Base-by-base conservation (phyloP, 1,140 invertebrate genomes). In the Spodoptera frugiperda region DNA sequence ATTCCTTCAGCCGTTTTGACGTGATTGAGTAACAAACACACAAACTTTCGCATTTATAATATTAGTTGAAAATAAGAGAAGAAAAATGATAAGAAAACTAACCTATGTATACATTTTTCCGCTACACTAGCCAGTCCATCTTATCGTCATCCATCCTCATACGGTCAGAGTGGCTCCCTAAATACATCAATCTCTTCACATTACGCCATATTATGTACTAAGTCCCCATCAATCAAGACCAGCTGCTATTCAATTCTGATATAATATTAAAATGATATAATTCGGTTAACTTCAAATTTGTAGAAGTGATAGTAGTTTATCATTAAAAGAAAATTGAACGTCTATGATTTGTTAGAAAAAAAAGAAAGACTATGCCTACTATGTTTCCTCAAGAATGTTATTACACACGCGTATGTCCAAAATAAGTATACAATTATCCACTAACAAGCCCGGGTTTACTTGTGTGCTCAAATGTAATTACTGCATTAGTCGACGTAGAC, bases 211-310 rank as follows among this genome's bases (percentile, higher is more conserved):
- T 82, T 86, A 87, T 79, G 77, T 73, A 84, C 76, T 82, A 74
- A 78, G 81, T 79, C 76, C 72, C 57, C 84, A 90, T 90, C 87
- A 87, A 89, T 90, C 88, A 90, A 83, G 63, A 82, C 77, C 86
- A 90, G 84, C 84, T 88, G 88, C 76, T 72, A 71, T 76, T 63
- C 71, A 77, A 63, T 72, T 49, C 49, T 65, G 73, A 70, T 54
- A 68, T 67, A 44, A 61, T 61, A 74, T 78, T 73, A 63, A 25
- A 49, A 65, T 78, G 48, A 72, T 71, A 53, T 65, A 72, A 61
- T 70, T 61, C 53, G 25, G 25, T 53, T 9, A 68, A 53, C 21
- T 68, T 15, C 17, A 68, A 33, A 30, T 15, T 2, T 33, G 17
- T 21, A 65, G 1, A 14, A 0, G 1, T 11, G 44, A 21, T 57